A percentile compares a stretch with the other conserved stretches of the same genome.
phyloP scores from a whole-genome alignment of 2,797 vertebrate genomes.

The Merluccius polli region DNA sequence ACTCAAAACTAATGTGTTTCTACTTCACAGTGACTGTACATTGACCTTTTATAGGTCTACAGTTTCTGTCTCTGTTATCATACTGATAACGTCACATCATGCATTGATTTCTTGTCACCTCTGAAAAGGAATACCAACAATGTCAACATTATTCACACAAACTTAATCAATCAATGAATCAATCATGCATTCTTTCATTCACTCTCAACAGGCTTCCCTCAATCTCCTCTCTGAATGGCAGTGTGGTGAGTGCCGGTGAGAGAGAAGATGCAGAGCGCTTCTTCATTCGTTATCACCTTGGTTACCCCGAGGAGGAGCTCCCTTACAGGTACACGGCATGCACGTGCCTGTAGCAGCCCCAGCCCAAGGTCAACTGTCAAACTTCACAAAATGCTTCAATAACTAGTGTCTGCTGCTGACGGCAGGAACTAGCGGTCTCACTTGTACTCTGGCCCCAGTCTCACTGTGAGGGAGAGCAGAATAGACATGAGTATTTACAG shows the following conservation, averaged over 20 bases:
- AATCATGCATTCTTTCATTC: neutral
- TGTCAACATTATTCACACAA: neutral
- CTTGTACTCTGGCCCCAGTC: too few species aligned
- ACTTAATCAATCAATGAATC: neutral
- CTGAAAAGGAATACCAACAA: neutral
- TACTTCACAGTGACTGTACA: neutral
- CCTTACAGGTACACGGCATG: conserved; percentile 47
- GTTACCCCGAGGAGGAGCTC: conserved; percentile 83
- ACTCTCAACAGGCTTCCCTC: conserved; percentile 81
- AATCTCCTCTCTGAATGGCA: conserved; percentile 88
- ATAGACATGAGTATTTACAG: neutral
- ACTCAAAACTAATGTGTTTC: neutral
- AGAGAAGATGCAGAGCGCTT: conserved; percentile 95
- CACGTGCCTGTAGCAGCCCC: neutral
- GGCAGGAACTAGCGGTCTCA: too few species aligned
- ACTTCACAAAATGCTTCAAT: neutral
- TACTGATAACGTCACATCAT: neutral
- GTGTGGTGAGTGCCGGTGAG: conserved; percentile 84
- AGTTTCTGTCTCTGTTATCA: neutral
- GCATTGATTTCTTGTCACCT: neutral
- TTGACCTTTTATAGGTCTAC: neutral
- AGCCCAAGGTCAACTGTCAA: neutral
- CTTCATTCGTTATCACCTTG: conserved; percentile 91
- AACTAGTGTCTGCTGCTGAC: neutral
- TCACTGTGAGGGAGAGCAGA: neutral